Evolutionary conservation across 2,888 invertebrate species (phyloP).

Genomic region (Sarcophaga rosellei): DNA sequence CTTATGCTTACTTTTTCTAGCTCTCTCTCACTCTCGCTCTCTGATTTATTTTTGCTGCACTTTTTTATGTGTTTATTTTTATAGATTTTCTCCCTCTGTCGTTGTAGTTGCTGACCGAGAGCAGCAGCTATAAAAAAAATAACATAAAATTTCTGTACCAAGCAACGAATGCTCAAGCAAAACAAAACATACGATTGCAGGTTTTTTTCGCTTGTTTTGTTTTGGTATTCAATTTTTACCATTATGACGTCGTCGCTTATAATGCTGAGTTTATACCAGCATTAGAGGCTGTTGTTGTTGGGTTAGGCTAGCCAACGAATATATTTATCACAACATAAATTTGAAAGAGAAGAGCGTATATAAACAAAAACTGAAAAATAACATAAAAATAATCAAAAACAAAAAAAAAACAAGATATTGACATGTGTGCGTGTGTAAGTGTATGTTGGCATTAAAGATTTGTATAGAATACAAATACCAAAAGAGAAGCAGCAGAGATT

Average conservation of each 20-base stretch:
- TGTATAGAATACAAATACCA: conserved; percentile 60
- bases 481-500: conserved; percentile 43
- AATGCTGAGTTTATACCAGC: conserved; percentile 23
- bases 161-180: conserved; percentile 77
- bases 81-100: not conserved
- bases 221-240: conserved; percentile 62
- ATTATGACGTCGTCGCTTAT: conserved; percentile 14
- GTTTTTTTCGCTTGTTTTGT: conserved; percentile 63
- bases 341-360: conserved; percentile 60
- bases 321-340: conserved; percentile 63
- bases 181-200: conserved; percentile 77
- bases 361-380: conserved; percentile 65
- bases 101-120: not conserved
- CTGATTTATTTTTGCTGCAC: conserved; percentile 9
- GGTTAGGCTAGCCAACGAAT: conserved; percentile 49
- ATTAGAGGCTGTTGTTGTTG: conserved; percentile 47
- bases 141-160: conserved; percentile 33
- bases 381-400: not conserved
- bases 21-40: not conserved
- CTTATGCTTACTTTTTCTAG: not conserved
- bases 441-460: conserved; percentile 33
- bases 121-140: conserved; percentile 66
- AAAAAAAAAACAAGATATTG: not conserved
- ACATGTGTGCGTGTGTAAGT: conserved; percentile 18
- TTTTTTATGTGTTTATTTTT: not conserved